Conservation (phyloP, 2,888 invertebrate species). For the Archaeoteleia sp. region DNA sequence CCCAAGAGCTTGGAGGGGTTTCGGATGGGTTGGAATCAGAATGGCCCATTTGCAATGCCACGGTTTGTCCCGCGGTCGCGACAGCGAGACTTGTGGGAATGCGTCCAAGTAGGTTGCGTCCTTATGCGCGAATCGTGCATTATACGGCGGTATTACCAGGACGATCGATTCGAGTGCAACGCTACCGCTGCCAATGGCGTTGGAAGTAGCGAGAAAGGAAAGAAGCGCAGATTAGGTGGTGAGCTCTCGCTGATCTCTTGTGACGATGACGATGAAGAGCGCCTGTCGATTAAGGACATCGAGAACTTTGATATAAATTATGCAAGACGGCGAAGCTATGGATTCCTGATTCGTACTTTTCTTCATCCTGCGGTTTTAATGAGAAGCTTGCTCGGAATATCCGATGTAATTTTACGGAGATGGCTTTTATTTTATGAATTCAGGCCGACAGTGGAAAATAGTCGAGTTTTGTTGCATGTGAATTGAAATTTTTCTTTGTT, state of each 20-base stretch:
- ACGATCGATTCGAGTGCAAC: conserved; percentile 42
- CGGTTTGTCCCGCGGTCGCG: conserved; percentile 36
- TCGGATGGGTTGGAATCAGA: conserved; percentile 39
- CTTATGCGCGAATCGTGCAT: conserved; percentile 57
- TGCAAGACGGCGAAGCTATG: conserved; percentile 33
- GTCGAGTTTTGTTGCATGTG: conserved; percentile 6
- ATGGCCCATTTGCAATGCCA: conserved; percentile 33
- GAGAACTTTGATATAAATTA: conserved; percentile 47
- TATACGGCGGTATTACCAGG: conserved; percentile 35
- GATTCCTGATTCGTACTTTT: conserved; percentile 43
- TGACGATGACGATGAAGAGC: conserved; percentile 13
- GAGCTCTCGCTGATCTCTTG: conserved; percentile 2
- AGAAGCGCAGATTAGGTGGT: conserved; percentile 2
- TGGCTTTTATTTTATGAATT: conserved; percentile 41
- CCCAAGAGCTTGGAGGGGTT: conserved; percentile 36
- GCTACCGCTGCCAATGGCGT: conserved; percentile 11
- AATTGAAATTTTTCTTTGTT: conserved; percentile 21
- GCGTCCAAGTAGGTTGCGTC: conserved; percentile 65
- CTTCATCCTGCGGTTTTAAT: conserved; percentile 39
- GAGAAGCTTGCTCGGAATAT: conserved; percentile 49
- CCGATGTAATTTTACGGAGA: conserved; percentile 43
- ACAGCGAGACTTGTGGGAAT: conserved; percentile 59
- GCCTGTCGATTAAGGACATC: conserved; percentile 42
- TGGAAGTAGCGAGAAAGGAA: conserved; percentile 3
- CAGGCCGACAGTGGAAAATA: conserved; percentile 11